Base-by-base conservation (phyloP, 2,888 invertebrate species). In the Altica lythri region DNA sequence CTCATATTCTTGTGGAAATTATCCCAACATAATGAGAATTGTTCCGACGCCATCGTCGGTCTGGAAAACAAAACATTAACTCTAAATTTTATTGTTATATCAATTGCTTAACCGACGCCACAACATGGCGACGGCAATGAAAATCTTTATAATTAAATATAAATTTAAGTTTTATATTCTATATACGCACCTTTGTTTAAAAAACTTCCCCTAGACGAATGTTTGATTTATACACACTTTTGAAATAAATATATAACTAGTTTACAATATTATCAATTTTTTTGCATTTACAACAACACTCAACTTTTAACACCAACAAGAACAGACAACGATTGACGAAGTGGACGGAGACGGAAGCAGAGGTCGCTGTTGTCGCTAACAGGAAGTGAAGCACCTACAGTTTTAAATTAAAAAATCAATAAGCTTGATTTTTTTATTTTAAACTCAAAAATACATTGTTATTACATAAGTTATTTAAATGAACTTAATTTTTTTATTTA, bases 11-110 rank as follows among this genome's bases (percentile, higher is more conserved):
- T 83, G 76, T 85, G 85, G 79, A 86, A 86, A 77, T 86, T 86
- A 73, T 86, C 86, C 86, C 86, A 86, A 73, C 84, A 83, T 75
- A 86, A 79, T 73, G 86, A 86, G 73, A 84, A 85, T 75, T 84
- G 84, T 77, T 84, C 83, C 73, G 81, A 81, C 79, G 81, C 81
- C 75, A 75, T 76, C 55, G 68, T 67, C 67, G 69, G 68, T 45
- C 63, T 66, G 57, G 30, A 62, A 64, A 50, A 50, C 5, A 12
- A 40, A 4, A 8, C 29, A 29, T n/a, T 10, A 29, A n/a, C 29
- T 5, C 10, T 29, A 3, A 12, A 44, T 35, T n/a, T 2, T 29
- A 4, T 4, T 2, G 3, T 10, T n/a, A 10, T 10, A 10, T 29
- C 29, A 10, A 10, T 29, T 9, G 10, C 29, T n/a, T n/a, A 32